Evolutionary conservation across 2,888 invertebrate genomes (phyloP), one percentile per base, ranked within the genome.

Genomic region (Lottia scabra): DNA sequence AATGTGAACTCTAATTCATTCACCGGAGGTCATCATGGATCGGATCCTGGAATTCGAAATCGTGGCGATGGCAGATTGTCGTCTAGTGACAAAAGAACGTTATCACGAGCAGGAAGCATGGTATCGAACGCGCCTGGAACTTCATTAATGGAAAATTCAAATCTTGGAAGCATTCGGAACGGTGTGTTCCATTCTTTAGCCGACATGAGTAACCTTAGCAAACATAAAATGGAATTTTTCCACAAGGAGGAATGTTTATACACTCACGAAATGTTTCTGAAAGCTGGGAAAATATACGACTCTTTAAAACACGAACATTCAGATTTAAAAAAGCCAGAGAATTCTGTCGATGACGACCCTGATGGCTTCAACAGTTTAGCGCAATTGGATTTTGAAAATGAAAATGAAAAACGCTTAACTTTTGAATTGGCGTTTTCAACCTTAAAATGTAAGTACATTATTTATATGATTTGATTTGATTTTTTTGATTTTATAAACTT

Each of bases 361-460:
- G 70, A 68, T 48, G 38, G 71, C 15, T 66, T 79, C 16, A 76
- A 78, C 26, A 67, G 67, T 5, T 64, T 75, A 1, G 70, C 73
- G 1, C 80, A 81, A 19, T 74, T 84, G 38, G 81, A 84, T 13
- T 87, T 86, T 77, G 76, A 76, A 13, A 80, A 83, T 76, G 83
- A 82, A 67, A 79, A 78, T 45, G 87, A 87, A 71, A 84, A 86
- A 75, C 78, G 85, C 70, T 78, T 83, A 8, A 83, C 85, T 0
- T 87, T 84, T 77, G 82, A 85, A 71, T 74, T 88, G 73, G 86
- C 87, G 8, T 88, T 86, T 76, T 79, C 80, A 63, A 80, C 87
- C 5, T 77, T 88, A 30, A 88, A 87, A 83, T 88, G 88, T 88
- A 82, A 87, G 88, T 87, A 78, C 66, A 10, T 38, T 8, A 10